Conservation (phyloP, 2,888 invertebrate genomes). For the Chymomyza fuscimana region DNA sequence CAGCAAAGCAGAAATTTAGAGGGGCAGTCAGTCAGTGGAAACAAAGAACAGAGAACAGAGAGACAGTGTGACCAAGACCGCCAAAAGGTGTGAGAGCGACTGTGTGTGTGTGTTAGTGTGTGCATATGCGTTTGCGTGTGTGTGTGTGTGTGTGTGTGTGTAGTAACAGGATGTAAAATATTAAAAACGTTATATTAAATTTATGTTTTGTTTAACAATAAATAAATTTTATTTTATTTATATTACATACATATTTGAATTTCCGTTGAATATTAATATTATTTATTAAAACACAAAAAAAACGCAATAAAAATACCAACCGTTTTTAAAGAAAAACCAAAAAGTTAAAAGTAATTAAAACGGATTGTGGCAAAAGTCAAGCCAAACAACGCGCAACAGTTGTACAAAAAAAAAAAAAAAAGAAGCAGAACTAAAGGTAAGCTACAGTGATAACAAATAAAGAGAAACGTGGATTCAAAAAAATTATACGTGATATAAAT, state of each 20-base stretch:
- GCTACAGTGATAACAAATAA: slow-evolving; percentile 29
- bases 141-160: neutral
- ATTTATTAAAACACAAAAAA: neutral
- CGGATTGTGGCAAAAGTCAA: slow-evolving; percentile 37
- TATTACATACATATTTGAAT: neutral
- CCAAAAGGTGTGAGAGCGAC: neutral
- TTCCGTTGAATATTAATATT: neutral
- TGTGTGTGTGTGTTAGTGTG: neutral
- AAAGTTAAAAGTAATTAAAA: slow-evolving; percentile 63
- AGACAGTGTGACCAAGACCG: neutral
- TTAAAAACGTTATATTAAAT: neutral
- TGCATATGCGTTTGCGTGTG: neutral
- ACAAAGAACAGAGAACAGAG: neutral
- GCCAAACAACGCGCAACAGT: neutral
- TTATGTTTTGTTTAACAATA: neutral
- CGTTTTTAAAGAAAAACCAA: neutral
- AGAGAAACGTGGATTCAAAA: slow-evolving; percentile 36
- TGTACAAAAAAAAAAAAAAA: slow-evolving; percentile 11
- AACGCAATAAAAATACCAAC: neutral
- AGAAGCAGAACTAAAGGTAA: slow-evolving; percentile 6
- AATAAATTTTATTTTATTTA: neutral
- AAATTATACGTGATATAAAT: neutral
- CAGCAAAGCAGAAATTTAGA: neutral
- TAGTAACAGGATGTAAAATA: neutral
- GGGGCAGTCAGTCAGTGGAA: neutral